Base-by-base conservation (phyloP, 2,113 vertebrate genomes). In the Barbus barbus region DNA sequence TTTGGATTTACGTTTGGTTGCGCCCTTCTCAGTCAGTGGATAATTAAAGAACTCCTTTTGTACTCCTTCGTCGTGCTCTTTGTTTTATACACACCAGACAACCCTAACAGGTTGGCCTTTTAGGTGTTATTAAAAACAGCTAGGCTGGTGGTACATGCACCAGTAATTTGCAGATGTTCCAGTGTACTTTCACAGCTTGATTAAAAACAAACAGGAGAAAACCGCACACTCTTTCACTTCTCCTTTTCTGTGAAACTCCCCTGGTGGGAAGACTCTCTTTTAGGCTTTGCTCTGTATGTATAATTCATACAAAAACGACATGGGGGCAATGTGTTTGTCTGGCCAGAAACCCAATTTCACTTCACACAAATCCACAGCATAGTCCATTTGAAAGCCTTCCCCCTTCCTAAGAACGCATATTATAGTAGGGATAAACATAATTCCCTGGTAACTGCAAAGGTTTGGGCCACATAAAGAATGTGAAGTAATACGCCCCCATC, bases 351-450 rank as follows among this genome's bases (percentile, higher is more conserved):
- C 77, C 81, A 85, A 88, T 86, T 87, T 87, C 78, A 89, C 86
- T 87, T 86, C 84, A 86, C 88, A 91, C 85, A 91, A 92, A 91
- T 81, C 80, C 83, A 87, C 83, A 71, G 77, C 88, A 90, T 90
- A 90, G 90, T 93, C 91, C 86, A 84, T 81, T 88, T 90, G 90
- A 86, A 90, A 91, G 84, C 86, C 88, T 88, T 85, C 88, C 90
- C 58, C 83, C 83, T 89, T 88, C 78, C 83, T 82, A 83, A 81
- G 90, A 91, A 91, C 69, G 86, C 87, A 91, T 91, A 93, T 93
- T 90, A 92, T 90, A 93, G 85, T 86, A 89, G 89, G 91, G 89
- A 93, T 91, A 94, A 92, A 92, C 91, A 93, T 90, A 90, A 90
- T 93, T 93, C 89, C 91, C 88, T 91, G 90, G 82, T 90, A 91